Evolutionary conservation across 2,797 vertebrate genomes (phyloP), one percentile per base, ranked within the genome.

Genomic region (Cyprinodon diabolis): DNA sequence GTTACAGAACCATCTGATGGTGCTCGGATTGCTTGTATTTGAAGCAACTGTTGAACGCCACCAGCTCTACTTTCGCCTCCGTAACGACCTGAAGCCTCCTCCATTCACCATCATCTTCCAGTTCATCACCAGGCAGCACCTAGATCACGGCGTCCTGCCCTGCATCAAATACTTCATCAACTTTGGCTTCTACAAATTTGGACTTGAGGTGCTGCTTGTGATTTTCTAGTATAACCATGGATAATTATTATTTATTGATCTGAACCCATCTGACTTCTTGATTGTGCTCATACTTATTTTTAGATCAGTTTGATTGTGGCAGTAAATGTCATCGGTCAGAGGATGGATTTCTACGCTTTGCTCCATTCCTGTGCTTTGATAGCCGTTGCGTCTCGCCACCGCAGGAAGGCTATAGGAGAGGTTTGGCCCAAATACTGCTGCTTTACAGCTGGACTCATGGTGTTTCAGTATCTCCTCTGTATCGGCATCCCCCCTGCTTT

Each of bases 331-430:
- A 90, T 86, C 49, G 95, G 96, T 69, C 95, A 94, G 90, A 74
- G 68, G 74, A 93, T 94, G 95, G 96, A 95, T 85, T 93, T 96
- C 88, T 95, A 84, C 4, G 90, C 94, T 17, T 76, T 96, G 47
- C 77, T 96, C 15, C 93, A 83, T 56, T 95, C 92, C 55, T 81
- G 89, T 4, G 92, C 93, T 72, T 86, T 96, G 76, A 84, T 95
- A 49, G 92, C 78, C 7, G 86, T 96, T 74, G 79, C 95, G 72
- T 87, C 82, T 11, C 87, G 91, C 65, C 91, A 91, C 9, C 84
- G 91, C 73, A 94, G 96, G 77, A 95, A 96, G 83, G 94, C 95
- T 13, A 93, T 95, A 0, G 95, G 96, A 30, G 94, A 97, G 83
- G 87, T 94, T 63, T 96, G 95, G 96, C 94, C 93, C 47, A 92